Conservation (phyloP, 2,888 invertebrate species). For the Deilephila elpenor region DNA sequence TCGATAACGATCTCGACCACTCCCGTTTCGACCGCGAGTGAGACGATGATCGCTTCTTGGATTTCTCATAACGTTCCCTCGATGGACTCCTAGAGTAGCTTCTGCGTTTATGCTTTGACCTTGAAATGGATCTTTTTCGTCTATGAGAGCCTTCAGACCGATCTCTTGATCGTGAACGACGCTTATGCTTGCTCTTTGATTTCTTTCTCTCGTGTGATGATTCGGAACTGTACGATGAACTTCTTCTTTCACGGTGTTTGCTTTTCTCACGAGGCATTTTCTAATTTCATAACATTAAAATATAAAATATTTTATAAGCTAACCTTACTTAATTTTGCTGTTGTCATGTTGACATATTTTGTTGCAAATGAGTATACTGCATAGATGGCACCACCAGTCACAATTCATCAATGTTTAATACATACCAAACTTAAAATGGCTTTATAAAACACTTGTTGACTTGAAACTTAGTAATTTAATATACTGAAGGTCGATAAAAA, state of each 20-base stretch:
- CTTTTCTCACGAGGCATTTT: constrained; percentile 78
- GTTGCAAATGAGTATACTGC: too few relatives aligned
- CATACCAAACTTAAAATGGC: background rate
- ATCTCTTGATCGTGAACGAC: constrained; percentile 71
- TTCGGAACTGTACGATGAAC: constrained; percentile 74
- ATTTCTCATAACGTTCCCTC: constrained; percentile 71
- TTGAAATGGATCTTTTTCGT: constrained; percentile 68
- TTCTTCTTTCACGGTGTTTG: constrained; percentile 72
- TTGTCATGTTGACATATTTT: background rate
- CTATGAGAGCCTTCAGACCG: constrained; percentile 68
- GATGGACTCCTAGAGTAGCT: constrained; percentile 77
- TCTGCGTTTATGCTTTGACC: constrained; percentile 62
- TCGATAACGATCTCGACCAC: constrained; percentile 66
- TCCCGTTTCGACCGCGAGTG: constrained; percentile 66
- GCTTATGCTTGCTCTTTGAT: constrained; percentile 71
- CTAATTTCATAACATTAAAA: background rate
- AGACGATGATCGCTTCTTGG: constrained; percentile 67
- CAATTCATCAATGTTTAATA: background rate
- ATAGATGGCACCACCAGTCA: background rate
- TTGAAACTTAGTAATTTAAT: background rate
- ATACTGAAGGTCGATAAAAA: background rate
- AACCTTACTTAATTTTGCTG: too few relatives aligned
- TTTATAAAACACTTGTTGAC: background rate
- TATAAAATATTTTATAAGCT: too few relatives aligned
- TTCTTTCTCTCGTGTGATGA: constrained; percentile 76